A percentile compares a stretch with the other conserved stretches of the same genome.
Evolutionary conservation across 2,113 vertebrate species (phyloP).

Genomic region (Saguinus midas): DNA sequence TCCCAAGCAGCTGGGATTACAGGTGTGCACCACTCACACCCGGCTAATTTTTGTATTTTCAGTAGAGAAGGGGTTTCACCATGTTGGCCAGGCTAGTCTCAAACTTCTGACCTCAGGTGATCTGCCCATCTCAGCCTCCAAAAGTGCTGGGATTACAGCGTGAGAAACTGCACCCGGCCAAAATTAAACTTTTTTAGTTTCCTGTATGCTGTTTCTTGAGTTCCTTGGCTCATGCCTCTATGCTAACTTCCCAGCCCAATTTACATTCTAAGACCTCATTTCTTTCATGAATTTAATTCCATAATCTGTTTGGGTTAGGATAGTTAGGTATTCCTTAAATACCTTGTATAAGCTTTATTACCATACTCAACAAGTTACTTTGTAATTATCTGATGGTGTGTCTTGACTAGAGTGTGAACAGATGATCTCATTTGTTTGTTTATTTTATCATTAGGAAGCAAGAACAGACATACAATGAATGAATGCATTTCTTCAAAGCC

Average conservation of each 20-base stretch:
- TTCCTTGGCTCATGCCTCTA: background rate
- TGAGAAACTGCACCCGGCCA: too few species aligned
- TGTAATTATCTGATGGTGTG: background rate
- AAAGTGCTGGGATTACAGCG: too few species aligned
- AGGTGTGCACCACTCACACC: too few species aligned
- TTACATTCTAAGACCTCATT: background rate
- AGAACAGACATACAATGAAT: background rate
- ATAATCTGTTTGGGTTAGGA: background rate
- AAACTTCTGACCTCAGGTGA: too few species aligned
- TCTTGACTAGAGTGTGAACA: background rate
- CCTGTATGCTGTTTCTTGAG: background rate
- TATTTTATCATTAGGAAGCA: background rate
- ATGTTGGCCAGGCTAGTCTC: too few species aligned
- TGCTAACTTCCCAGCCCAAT: background rate
- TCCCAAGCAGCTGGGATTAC: too few species aligned
- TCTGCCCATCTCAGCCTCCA: too few species aligned
- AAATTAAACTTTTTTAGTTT: background rate
- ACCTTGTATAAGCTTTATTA: background rate
- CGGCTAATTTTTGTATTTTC: too few species aligned
- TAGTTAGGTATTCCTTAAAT: background rate
- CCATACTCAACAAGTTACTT: background rate
- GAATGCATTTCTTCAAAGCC: slow-evolving; percentile 6
- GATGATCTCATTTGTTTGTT: background rate
- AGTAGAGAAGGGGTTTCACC: too few species aligned
- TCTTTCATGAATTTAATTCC: background rate